Base-by-base conservation (phyloP, 1,140 invertebrate genomes). In the Anagrus nilaparvatae region DNA sequence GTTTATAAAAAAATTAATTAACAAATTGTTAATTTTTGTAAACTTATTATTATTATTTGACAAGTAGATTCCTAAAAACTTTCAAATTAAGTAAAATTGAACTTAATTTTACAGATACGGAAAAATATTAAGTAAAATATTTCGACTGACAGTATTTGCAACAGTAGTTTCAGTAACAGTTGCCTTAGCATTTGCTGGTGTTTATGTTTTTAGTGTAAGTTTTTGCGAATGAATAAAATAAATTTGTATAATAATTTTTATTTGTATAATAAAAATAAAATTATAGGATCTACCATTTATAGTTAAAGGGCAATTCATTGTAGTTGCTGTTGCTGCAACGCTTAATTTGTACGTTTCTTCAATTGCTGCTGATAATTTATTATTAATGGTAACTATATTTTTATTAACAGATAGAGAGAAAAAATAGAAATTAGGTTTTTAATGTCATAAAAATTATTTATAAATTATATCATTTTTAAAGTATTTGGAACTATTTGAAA, bases 141-240 rank as follows among this genome's bases (percentile, higher is more conserved):
- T 47, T 10, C 37, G 21, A 3, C 35, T 43, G 17, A 7, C 58
- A 7, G 16, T 50, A 18, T 31, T 51, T 1, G 21, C 38, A n/a
- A 55, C 50, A 1, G 32, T 51, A n/a, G 16, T 30, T 2, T 47
- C 48, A n/a, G 40, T 47, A 9, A 42, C 34, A 2, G 5, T 44
- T 0, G 48, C 42, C 2, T 35, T 50, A 9, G 39, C 53, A 20
- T 56, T 53, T 30, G 52, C 52, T 23, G 49, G 52, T 28, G 46
- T 57, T n/a, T 50, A 58, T 24, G 18, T 58, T 0, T 29, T 57
- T 10, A 44, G 46, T 16, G 56, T 59, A 45, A 48, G 46, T 47
- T 29, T 2, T n/a, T 13, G 13, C n/a, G 17, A 5, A 10, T 18
- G 8, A 33, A 47, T 27, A 21, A 30, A 5, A 27, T 36, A 12